Base-by-base conservation (phyloP, 2,888 invertebrate species). In the Cryptocheilus praepositus region DNA sequence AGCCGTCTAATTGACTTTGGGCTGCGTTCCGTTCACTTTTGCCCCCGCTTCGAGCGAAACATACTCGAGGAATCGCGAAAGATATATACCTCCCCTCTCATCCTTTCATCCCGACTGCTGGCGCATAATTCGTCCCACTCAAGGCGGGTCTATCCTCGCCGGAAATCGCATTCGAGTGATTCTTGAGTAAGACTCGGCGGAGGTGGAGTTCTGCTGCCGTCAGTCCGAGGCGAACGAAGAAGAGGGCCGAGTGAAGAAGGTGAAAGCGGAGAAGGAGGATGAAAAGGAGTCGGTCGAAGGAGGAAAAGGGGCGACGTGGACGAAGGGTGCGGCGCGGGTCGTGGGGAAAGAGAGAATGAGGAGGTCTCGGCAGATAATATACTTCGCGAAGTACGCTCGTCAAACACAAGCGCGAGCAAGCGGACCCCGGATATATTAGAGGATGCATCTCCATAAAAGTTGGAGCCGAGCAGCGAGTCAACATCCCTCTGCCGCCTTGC, bases 381-480 rank as follows among this genome's bases (percentile, higher is more conserved):
- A 86, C 85, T 85, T 86, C 81, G 84, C 83, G 80, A 82, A 84
- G 83, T 83, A 85, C 85, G 86, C 86, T 88, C 88, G 86, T 87
- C 88, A 88, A 88, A 88, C 87, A 88, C 87, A 87, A 87, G 85
- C 86, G 85, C 84, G 86, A 86, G 87, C 86, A 86, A 86, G 86
- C 86, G 80, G 81, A 82, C 76, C 71, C 73, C 83, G 87, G 87
- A 86, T 88, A 87, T 88, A 88, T 88, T 86, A 87, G 79, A 80
- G 86, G 86, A 87, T 86, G 88, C 88, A 88, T 88, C 87, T 88
- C 87, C 87, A 88, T 88, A 86, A 88, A 88, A 88, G 88, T 87
- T 87, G 84, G 77, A 85, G 82, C 85, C 82, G 79, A 81, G 84
- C 83, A 83, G 76, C 84, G 83, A 85, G 85, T 85, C 85, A 85